Base-by-base conservation (phyloP, 2,113 vertebrate species). In the Callospermophilus lateralis region DNA sequence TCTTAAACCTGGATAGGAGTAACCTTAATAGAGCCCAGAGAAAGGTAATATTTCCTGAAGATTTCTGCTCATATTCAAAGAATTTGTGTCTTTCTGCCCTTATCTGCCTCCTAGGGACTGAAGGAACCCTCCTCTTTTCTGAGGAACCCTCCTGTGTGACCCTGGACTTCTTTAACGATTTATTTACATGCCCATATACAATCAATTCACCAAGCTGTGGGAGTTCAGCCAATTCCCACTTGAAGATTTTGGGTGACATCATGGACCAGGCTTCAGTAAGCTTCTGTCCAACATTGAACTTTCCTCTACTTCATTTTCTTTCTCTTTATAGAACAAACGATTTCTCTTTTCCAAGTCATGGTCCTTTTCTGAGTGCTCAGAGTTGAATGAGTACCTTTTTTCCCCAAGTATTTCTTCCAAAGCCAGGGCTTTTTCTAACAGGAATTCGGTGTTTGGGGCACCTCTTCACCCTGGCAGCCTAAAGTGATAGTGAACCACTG, bases 161-260 rank as follows among this genome's bases (percentile, higher is more conserved):
- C 16, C 19, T n/a, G 0, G 0, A 26, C 8, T 45, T 88, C n/a
- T n/a, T 70, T 63, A 65, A 8, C 37, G 28, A 24, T 34, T 76
- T 65, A 65, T 9, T 48, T 42, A 37, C 8, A 70, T 0, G 22
- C 5, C 11, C 77, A 76, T 26, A 70, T 6, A 42, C 6, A 55
- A 80, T 37, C 10, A 51, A 93, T 39, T 96, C 53, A 88, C 24
- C 16, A n/a, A 67, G 39, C 32, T 76, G 30, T 68, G 32, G n/a
- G 55, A 53, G 9, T 48, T 86, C n/a, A 94, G n/a, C 42, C 19
- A 74, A 70, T 55, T 79, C 90, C 84, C 53, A 61, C 42, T 53
- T 58, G 93, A 95, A 94, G 77, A 67, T 77, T 77, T 28, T 90
- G 42, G 19, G 30, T 93, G 77, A 68, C 15, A 17, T 72, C 65